Evolutionary conservation across 2,888 invertebrate genomes (phyloP), one percentile per base, ranked within the genome.

Genomic region (Calephelis perditalis): DNA sequence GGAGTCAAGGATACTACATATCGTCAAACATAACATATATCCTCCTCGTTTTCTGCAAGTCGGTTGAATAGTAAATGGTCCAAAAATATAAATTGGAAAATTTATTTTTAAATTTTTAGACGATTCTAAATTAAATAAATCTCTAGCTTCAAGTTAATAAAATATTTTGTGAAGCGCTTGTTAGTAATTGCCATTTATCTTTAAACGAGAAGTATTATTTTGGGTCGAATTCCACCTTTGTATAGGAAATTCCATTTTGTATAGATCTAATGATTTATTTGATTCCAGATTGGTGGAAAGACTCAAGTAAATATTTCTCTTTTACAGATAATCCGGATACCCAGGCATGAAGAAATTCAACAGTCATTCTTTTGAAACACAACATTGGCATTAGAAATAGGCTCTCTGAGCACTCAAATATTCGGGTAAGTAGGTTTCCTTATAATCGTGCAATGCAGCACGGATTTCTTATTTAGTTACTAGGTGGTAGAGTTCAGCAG

Each of bases 151-250:
- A 26, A 26, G 4, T 40, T 40, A 40, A 40, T 4, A 8, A 40
- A 40, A 40, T 26, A 40, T 40, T 40, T 40, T 40, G 5, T 54
- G 52, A 54, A 35, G 52, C 35, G 36, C 52, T n/a, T 54, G 11
- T 36, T 52, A 5, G 11, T 6, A 54, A 54, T 7, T 10, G 9
- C 26, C 52, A 11, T 35, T 35, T 52, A 36, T 62, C 44, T 61
- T 43, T 61, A 46, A 60, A 58, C 59, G 64, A 63, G 66, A 81
- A 77, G 73, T 71, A 76, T 82, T 81, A 82, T 77, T 83, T 84
- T 86, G 86, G 83, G 85, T 86, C 83, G 78, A 77, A 73, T 78
- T 86, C 84, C 86, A 85, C 84, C 78, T 71, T 63, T 66, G 59
- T 67, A 64, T 67, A 61, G 35, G 35, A 63, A 65, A 64, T 68